Percentiles rank a stretch among this genome's conserved stretches.
These are phyloP conservation scores for Drosophila hawaiiensis DNA, from an alignment of 2,888 invertebrate species.

Conservation along the genomic window DNA sequence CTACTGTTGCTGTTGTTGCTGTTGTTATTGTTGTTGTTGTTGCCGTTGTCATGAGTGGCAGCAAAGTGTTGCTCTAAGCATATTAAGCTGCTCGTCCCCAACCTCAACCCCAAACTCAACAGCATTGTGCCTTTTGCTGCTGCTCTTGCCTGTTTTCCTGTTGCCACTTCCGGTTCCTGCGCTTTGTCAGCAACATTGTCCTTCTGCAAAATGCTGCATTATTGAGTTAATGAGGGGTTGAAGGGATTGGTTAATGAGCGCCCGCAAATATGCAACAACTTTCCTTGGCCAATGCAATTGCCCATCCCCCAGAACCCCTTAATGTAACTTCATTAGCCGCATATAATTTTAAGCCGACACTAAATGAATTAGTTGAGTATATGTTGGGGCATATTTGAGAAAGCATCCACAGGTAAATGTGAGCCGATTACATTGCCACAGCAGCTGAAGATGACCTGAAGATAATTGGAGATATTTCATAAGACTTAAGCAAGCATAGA, in stretches of 20 bases:
- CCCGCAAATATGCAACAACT: conserved; percentile 51
- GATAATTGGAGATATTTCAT: not conserved
- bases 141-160: not conserved
- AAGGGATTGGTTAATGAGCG: conserved; percentile 1
- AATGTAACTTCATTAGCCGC: not conserved
- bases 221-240: conserved; percentile 19
- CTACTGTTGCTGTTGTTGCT: not conserved
- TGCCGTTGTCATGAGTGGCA: conserved; percentile 48
- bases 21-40: conserved; percentile 20
- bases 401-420: not conserved
- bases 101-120: not conserved
- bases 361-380: not conserved
- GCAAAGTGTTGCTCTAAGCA: conserved; percentile 71
- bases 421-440: not conserved
- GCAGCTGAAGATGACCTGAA: not conserved
- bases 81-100: conserved; percentile 48
- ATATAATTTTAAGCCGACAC: not conserved
- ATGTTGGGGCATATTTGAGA: not conserved
- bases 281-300: conserved; percentile 3
- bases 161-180: conserved; percentile 4
- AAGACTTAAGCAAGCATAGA: not conserved
- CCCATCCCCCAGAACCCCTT: not conserved
- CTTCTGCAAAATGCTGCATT: conserved; percentile 39
- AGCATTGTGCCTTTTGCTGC: not conserved
- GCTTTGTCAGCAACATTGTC: conserved; percentile 40